These are phyloP conservation scores for Takifugu bimaculatus DNA, from an alignment of 2,113 vertebrate species.

Conservation along the genomic window DNA sequence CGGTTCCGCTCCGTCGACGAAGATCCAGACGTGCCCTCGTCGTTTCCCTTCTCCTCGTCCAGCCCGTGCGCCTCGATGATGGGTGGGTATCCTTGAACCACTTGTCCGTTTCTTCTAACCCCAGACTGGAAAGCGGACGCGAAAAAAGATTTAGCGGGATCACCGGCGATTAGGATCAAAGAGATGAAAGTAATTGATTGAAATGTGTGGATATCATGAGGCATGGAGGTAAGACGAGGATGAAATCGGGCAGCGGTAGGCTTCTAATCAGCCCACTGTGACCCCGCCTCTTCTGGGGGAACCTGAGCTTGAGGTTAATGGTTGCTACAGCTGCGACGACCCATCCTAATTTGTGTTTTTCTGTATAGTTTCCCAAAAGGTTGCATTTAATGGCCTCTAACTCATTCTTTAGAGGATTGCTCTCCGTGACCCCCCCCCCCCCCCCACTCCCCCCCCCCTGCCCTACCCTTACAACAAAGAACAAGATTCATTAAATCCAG, in stretches of 20 bases:
- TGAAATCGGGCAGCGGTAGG: neutral
- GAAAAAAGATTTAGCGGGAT: neutral
- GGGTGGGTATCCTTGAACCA: slow-evolving; percentile 52
- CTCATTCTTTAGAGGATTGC: slow-evolving; percentile 23
- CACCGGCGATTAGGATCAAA: neutral
- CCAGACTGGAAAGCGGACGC: slow-evolving; percentile 32
- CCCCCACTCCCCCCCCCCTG: neutral
- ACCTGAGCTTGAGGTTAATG: slow-evolving; percentile 27
- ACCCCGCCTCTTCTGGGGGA: slow-evolving; percentile 3
- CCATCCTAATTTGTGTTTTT: slow-evolving; percentile 3
- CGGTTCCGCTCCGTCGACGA: slow-evolving; percentile 27
- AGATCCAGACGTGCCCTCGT: slow-evolving; percentile 21
- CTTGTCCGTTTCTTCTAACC: slow-evolving; percentile 56
- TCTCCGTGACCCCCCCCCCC: neutral
- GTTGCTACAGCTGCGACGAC: slow-evolving; percentile 1
- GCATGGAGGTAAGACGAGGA: neutral
- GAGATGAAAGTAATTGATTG: no score
- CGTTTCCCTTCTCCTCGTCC: slow-evolving; percentile 36
- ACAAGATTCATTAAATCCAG: slow-evolving; percentile 15
- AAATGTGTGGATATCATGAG: neutral
- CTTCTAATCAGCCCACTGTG: slow-evolving; percentile 16
- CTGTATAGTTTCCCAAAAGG: neutral
- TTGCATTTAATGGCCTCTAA: slow-evolving; percentile 27
- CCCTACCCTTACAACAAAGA: neutral
- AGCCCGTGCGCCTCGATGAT: slow-evolving; percentile 46